Evolutionary conservation across 2,113 vertebrate genomes (phyloP).

Genomic region (pig (Sus scrofa)): T2T-Sscrofa CM000814.6:2446501-2447000

Average conservation of each 20-base stretch:
- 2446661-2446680: background rate
- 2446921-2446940: background rate
- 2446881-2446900: background rate
- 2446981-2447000: background rate
- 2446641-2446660: background rate
- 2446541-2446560: background rate
- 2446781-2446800: background rate
- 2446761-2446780: too few species aligned
- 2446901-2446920: background rate
- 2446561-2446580: background rate
- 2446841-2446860: background rate
- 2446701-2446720: background rate
- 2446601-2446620: background rate
- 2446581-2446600: background rate
- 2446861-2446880: background rate
- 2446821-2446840: background rate
- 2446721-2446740: too few species aligned
- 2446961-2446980: background rate
- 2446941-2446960: background rate
- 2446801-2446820: background rate
- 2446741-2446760: too few species aligned
- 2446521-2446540: too few species aligned
- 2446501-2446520: background rate
- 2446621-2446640: background rate
- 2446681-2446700: background rate